These are phyloP conservation scores for Tiaroga cobitis DNA, from an alignment of 2,797 vertebrate species.

Conservation along the genomic window DNA sequence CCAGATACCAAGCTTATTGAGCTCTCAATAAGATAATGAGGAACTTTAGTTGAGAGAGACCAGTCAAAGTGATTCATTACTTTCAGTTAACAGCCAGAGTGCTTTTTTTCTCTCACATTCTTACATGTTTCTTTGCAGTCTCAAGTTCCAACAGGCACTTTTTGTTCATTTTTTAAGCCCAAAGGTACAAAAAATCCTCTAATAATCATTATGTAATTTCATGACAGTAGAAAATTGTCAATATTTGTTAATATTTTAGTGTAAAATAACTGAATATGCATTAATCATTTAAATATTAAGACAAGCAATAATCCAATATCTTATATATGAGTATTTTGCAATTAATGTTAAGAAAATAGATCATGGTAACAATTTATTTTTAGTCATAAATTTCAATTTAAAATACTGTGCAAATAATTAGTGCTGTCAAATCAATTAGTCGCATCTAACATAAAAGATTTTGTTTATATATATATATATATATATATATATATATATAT, in stretches of 20 bases:
- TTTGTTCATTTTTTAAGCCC: not conserved
- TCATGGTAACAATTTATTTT: not conserved
- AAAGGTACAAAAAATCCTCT: not conserved
- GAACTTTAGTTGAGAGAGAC: not conserved
- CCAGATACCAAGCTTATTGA: conserved; percentile 32
- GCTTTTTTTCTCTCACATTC: not conserved
- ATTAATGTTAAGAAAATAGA: not conserved
- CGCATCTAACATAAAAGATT: no score
- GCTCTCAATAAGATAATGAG: conserved; percentile 47
- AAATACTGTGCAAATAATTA: not conserved
- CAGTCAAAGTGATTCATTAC: conserved; percentile 18
- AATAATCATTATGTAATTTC: not conserved
- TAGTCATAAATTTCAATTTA: not conserved
- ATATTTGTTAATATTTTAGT: not conserved
- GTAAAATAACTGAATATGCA: not conserved
- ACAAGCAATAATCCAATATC: not conserved
- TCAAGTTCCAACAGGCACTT: not conserved
- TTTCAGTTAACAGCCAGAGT: not conserved
- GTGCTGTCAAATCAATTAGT: no score
- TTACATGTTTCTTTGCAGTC: not conserved
- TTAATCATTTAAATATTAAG: not conserved
- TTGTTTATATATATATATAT: no score
- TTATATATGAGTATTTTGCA: not conserved
- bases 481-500: no score
- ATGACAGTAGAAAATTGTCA: not conserved